Percentiles rank a stretch among this genome's conserved stretches.
These are phyloP conservation scores for Dascillus cervinus DNA, from an alignment of 2,888 invertebrate genomes.

Conservation along the genomic window DNA sequence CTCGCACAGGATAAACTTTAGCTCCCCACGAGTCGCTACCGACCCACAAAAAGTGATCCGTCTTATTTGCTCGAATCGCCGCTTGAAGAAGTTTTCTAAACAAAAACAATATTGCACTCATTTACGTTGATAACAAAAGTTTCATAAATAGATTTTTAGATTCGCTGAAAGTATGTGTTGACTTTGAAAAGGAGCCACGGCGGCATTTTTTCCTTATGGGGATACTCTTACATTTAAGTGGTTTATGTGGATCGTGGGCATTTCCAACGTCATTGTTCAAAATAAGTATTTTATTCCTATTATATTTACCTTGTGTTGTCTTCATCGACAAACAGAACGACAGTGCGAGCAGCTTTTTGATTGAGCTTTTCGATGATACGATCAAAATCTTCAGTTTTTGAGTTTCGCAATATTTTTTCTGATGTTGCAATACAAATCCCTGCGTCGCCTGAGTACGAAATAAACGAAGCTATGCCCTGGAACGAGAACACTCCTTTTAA, in stretches of 20 bases:
- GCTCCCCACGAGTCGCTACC: conserved; percentile 68
- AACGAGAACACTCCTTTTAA: no score
- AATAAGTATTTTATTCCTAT: no score
- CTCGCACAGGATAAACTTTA: conserved; percentile 54
- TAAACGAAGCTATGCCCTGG: conserved; percentile 54
- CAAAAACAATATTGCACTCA: conserved; percentile 15
- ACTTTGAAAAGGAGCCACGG: no score
- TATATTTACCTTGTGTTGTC: conserved; percentile 54
- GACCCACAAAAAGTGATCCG: conserved; percentile 58
- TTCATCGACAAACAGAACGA: conserved; percentile 65
- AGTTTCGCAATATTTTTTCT: conserved; percentile 52
- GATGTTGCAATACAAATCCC: conserved; percentile 50
- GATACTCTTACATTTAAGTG: no score
- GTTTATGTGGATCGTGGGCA: no score
- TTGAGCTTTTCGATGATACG: conserved; percentile 51
- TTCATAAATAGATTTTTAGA: no score
- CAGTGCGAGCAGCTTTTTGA: conserved; percentile 53
- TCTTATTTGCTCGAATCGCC: conserved; percentile 49
- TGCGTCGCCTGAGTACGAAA: conserved; percentile 41
- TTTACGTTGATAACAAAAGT: no score
- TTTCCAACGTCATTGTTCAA: no score
- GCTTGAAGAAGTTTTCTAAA: conserved; percentile 51
- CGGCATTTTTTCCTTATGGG: no score
- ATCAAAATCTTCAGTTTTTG: conserved; percentile 51
- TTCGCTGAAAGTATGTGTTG: no score